Conservation (phyloP, 1,140 invertebrate genomes). For the Nilaparvata lugens region DNA sequence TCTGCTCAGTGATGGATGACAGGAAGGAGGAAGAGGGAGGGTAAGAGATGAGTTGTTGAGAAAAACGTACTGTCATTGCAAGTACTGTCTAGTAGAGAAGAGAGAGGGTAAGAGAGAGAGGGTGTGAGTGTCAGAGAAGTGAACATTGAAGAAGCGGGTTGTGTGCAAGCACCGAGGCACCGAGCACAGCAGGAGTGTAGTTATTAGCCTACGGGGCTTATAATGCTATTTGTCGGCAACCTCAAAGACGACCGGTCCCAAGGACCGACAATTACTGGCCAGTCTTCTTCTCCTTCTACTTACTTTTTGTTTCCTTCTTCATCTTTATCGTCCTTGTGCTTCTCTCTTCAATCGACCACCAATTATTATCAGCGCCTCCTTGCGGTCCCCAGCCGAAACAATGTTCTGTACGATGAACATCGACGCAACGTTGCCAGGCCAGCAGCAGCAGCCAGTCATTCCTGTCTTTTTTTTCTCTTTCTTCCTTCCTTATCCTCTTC, state of each 20-base stretch:
- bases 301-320: no score
- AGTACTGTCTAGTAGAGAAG: neutral
- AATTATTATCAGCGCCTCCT: constrained; percentile 1
- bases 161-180: neutral
- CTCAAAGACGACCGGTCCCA: neutral
- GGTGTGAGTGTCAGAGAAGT: neutral
- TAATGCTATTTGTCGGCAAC: constrained; percentile 1
- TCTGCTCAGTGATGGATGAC: no score
- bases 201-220: constrained; percentile 3
- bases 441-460: no score
- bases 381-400: neutral
- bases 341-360: neutral
- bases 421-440: neutral
- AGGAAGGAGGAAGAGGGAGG: no score
- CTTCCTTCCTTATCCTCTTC: no score
- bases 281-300: neutral
- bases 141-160: neutral
- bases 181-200: neutral
- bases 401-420: neutral
- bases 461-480: no score
- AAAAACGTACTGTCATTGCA: no score
- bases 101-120: neutral
- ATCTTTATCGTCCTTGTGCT: no score
- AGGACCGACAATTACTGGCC: neutral
- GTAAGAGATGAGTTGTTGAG: no score